phyloP scores from a whole-genome alignment of 2,888 invertebrate genomes.

The Dicyrtoma fusca region DNA sequence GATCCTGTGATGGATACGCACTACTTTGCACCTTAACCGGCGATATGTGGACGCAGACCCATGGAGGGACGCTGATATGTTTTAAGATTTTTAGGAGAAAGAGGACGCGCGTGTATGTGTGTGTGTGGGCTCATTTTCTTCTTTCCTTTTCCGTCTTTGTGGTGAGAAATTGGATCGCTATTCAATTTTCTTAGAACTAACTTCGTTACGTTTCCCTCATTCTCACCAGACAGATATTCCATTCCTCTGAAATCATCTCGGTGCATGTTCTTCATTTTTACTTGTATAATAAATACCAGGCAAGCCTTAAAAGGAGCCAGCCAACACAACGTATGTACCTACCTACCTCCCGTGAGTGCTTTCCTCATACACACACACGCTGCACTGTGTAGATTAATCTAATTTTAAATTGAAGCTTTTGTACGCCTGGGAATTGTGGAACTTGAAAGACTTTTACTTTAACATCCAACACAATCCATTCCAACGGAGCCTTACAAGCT shows the following conservation, averaged over 20 bases:
- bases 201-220: constrained; percentile 4
- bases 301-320: background rate
- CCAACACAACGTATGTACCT: background rate
- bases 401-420: constrained; percentile 15
- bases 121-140: constrained; percentile 22
- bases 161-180: constrained; percentile 35
- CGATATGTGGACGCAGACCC: too few relatives aligned
- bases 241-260: background rate
- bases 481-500: too few relatives aligned
- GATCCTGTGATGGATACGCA: too few relatives aligned
- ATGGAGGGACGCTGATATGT: too few relatives aligned
- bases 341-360: background rate
- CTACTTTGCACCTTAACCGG: too few relatives aligned
- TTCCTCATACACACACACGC: background rate
- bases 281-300: background rate
- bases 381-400: constrained; percentile 7
- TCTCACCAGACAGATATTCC: background rate
- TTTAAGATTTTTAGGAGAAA: too few relatives aligned
- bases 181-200: constrained; percentile 31
- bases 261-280: background rate
- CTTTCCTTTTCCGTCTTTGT: constrained; percentile 26
- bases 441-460: constrained; percentile 6
- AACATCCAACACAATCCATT: too few relatives aligned
- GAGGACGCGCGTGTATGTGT: too few relatives aligned
- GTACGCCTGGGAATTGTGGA: constrained; percentile 15